Percentiles rank a stretch among this genome's conserved stretches.
Evolutionary conservation across 2,113 vertebrate species (phyloP).

Genomic region (Rynchops niger): DNA sequence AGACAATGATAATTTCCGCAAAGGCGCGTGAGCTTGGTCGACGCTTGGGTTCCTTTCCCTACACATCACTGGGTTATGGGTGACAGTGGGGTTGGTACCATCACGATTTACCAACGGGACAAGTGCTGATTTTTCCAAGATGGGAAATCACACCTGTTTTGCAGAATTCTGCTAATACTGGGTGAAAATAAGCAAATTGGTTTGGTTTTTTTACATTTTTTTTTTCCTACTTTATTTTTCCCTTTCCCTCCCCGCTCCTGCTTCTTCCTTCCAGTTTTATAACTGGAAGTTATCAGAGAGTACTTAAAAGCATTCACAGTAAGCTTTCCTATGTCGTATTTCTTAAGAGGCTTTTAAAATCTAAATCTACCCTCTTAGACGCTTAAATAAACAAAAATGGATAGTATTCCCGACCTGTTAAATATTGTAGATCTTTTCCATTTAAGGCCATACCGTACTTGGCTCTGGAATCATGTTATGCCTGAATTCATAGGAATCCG

Average conservation of each 20-base stretch:
- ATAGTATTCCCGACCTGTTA: constrained; percentile 28
- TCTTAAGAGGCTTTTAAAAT: neutral
- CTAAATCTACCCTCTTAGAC: neutral
- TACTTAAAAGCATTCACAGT: neutral
- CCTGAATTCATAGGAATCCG: neutral
- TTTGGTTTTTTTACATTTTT: neutral
- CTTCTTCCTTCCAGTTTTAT: neutral
- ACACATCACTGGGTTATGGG: neutral
- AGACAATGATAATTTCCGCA: neutral
- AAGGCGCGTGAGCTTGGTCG: neutral
- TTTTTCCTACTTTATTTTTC: neutral
- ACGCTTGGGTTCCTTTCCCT: neutral
- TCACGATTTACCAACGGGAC: neutral
- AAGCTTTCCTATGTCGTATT: neutral
- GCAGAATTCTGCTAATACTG: neutral
- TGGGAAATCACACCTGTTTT: neutral
- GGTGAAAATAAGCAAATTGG: neutral
- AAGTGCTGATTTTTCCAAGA: neutral
- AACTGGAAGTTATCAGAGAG: neutral
- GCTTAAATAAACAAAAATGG: constrained; percentile 45
- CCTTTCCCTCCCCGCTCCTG: neutral
- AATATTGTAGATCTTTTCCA: constrained; percentile 28
- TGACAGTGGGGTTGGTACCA: neutral
- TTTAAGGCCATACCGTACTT: constrained; percentile 49
- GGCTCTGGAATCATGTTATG: neutral